Percentiles rank a stretch among this genome's conserved stretches.
phyloP scores from a whole-genome alignment of 2,888 invertebrate genomes.

The Aethes cnicana region DNA sequence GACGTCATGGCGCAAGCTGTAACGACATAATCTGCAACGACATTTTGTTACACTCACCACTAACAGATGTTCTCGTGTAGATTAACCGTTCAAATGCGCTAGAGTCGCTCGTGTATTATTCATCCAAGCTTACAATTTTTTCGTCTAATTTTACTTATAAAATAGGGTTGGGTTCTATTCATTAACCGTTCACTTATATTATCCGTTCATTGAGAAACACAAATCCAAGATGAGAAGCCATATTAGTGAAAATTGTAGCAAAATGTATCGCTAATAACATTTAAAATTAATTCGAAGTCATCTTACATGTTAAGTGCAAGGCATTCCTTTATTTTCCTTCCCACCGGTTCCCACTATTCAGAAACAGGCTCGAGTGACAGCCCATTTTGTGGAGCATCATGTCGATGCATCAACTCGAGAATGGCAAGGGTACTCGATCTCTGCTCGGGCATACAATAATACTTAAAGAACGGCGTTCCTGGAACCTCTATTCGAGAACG shows the following conservation, averaged over 20 bases:
- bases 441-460: conserved; percentile 47
- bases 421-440: conserved; percentile 52
- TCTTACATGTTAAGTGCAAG: too few species aligned
- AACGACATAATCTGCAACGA: conserved; percentile 60
- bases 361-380: conserved; percentile 19
- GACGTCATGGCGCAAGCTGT: conserved; percentile 51
- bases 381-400: conserved; percentile 24
- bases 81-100: conserved; percentile 60
- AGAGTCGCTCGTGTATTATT: conserved; percentile 49
- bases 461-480: conserved; percentile 61
- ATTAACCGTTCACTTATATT: too few species aligned
- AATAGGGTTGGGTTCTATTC: too few species aligned
- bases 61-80: conserved; percentile 62
- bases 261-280: too few species aligned
- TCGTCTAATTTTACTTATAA: too few species aligned
- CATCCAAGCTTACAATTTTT: not conserved
- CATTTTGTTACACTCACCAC: conserved; percentile 61
- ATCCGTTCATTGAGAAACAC: too few species aligned
- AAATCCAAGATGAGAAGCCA: not conserved
- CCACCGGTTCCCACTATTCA: conserved; percentile 13
- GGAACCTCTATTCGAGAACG: too few species aligned
- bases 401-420: conserved; percentile 28
- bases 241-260: too few species aligned
- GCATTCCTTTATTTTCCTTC: conserved; percentile 19
- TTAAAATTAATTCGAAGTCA: too few species aligned